Conservation (phyloP, 1,140 invertebrate species). For the Saccostrea echinata region DNA sequence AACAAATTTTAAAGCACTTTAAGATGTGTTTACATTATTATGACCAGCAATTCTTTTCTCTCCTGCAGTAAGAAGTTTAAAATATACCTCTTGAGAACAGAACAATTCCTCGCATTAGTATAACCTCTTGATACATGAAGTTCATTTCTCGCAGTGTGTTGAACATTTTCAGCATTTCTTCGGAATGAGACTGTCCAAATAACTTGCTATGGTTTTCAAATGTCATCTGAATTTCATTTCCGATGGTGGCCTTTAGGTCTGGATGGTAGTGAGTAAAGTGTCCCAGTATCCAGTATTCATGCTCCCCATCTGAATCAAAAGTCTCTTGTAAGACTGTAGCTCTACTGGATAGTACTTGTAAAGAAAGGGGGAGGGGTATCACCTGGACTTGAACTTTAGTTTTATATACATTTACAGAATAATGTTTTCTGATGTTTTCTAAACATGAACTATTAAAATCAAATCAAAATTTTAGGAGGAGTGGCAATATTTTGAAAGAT, state of each 20-base stretch:
- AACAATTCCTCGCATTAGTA: neutral
- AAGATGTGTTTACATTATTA: no score
- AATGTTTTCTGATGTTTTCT: no score
- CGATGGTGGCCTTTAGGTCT: neutral
- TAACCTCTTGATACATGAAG: conserved; percentile 9
- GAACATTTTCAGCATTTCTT: conserved; percentile 17
- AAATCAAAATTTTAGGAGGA: no score
- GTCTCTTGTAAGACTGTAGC: neutral
- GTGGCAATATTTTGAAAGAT: no score
- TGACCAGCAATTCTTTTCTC: no score
- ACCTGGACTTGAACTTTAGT: no score
- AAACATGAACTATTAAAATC: no score
- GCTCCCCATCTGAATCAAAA: neutral
- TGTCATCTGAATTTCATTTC: conserved; percentile 7
- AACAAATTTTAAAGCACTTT: no score
- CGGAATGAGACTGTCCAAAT: neutral
- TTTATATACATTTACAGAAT: no score
- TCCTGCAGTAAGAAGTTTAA: no score
- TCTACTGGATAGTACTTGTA: no score
- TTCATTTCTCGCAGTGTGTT: neutral
- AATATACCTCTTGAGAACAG: conserved; percentile 18
- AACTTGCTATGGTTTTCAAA: neutral
- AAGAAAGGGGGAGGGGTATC: no score
- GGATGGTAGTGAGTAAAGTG: conserved; percentile 9
- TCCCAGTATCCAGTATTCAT: conserved; percentile 15